Conservation (phyloP, 2,888 invertebrate species). For the Saturnia pavonia region DNA sequence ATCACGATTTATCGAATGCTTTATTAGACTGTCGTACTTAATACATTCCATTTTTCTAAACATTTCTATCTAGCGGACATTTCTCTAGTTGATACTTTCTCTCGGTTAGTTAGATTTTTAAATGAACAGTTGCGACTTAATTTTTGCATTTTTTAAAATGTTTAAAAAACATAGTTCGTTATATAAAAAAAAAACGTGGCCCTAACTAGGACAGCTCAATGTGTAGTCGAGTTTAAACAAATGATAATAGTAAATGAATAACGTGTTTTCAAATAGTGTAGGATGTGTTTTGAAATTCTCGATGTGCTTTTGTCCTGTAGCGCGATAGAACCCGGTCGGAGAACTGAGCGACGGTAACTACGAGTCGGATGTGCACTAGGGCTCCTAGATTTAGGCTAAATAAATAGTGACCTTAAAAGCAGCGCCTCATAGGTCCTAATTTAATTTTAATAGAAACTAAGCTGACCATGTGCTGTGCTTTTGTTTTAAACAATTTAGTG, state of each 20-base stretch:
- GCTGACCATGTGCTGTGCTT: constrained; percentile 82
- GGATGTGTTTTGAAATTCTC: constrained; percentile 78
- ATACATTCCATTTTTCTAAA: constrained; percentile 76
- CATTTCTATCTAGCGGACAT: constrained; percentile 53
- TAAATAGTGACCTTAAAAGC: constrained; percentile 61
- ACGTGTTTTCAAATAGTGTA: constrained; percentile 71
- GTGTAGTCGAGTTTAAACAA: constrained; percentile 63
- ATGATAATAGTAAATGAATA: constrained; percentile 49
- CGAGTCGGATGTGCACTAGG: constrained; percentile 59
- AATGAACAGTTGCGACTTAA: constrained; percentile 49
- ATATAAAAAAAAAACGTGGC: constrained; percentile 45
- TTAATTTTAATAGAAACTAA: constrained; percentile 73
- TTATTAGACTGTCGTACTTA: constrained; percentile 78
- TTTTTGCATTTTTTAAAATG: constrained; percentile 56
- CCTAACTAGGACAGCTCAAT: constrained; percentile 77
- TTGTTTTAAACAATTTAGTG: constrained; percentile 78
- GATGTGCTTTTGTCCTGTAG: constrained; percentile 80
- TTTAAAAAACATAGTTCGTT: constrained; percentile 29
- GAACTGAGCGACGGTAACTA: constrained; percentile 32
- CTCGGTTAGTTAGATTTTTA: constrained; percentile 65
- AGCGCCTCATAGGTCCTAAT: constrained; percentile 70
- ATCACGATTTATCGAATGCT: constrained; percentile 55
- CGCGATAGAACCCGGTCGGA: constrained; percentile 56
- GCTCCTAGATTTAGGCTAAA: constrained; percentile 72
- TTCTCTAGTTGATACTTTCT: constrained; percentile 52